These are phyloP conservation scores for Leucopternis melanops DNA, from an alignment of 2,113 vertebrate species.

Conservation along the genomic window DNA sequence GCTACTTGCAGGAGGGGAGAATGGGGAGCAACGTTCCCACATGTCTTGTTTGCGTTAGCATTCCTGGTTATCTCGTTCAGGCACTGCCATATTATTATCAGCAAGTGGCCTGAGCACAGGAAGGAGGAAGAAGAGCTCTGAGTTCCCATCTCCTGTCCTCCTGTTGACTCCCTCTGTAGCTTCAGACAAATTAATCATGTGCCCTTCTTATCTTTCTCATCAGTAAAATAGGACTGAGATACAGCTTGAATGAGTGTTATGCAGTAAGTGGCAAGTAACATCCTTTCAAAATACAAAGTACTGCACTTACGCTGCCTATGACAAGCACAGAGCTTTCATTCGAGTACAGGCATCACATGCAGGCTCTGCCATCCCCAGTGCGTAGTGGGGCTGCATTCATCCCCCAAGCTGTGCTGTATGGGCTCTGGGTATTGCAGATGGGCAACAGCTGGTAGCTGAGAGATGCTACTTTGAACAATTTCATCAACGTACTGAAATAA, in stretches of 20 bases:
- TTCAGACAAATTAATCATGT: neutral
- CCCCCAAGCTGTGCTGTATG: neutral
- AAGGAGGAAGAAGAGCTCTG: neutral
- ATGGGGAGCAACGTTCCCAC: neutral
- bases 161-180: neutral
- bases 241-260: neutral
- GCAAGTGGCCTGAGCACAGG: neutral
- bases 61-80: neutral
- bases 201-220: neutral
- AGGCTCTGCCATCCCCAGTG: neutral
- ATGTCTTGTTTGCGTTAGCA: neutral
- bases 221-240: neutral
- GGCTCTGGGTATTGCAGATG: neutral
- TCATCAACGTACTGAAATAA: neutral
- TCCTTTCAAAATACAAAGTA: neutral
- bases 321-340: neutral
- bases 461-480: neutral
- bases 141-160: neutral
- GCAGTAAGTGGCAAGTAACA: neutral
- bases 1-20: neutral
- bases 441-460: neutral
- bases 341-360: fast-evolving
- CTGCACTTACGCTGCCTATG: neutral
- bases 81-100: neutral
- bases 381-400: fast-evolving